These are phyloP conservation scores for Drosophila orena DNA, from an alignment of 1,140 invertebrate species.

Conservation along the genomic window DNA sequence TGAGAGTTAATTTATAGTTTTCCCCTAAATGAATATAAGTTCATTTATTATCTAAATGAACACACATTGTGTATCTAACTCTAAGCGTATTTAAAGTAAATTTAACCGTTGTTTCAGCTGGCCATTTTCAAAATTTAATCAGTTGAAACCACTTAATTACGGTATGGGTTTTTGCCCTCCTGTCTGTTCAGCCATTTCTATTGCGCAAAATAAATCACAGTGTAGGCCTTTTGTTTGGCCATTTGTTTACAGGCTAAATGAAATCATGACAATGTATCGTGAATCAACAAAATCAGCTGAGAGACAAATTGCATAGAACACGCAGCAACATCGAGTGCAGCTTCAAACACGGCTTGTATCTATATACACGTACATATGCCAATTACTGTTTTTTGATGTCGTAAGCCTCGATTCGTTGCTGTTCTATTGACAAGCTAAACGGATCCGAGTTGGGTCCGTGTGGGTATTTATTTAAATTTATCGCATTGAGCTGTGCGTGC, in stretches of 20 bases:
- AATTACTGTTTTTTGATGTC: constrained; percentile 71
- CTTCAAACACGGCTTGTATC: constrained; percentile 19
- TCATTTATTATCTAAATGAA: constrained; percentile 51
- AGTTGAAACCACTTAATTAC: constrained; percentile 69
- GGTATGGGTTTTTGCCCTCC: constrained; percentile 17
- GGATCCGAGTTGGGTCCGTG: constrained; percentile 35
- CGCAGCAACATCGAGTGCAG: constrained; percentile 21
- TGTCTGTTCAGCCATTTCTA: constrained; percentile 39
- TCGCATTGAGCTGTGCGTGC: constrained; percentile 57
- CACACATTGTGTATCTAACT: constrained; percentile 6
- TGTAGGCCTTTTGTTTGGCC: constrained; percentile 34
- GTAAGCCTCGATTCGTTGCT: constrained; percentile 24
- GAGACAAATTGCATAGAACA: constrained; percentile 60
- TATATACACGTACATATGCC: constrained; percentile 50
- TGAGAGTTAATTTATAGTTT: constrained; percentile 12
- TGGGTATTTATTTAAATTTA: constrained; percentile 75
- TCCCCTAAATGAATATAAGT: constrained; percentile 8
- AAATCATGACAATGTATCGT: constrained; percentile 67
- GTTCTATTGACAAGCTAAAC: constrained; percentile 56
- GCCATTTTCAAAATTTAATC: constrained; percentile 49
- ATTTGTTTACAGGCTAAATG: constrained; percentile 68
- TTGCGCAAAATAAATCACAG: constrained; percentile 59
- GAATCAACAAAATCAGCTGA: constrained; percentile 63
- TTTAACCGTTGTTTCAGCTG: neutral
- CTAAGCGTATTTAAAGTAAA: constrained; percentile 11